These are phyloP conservation scores for Peromyscus nudipes DNA, from an alignment of 2,797 vertebrate genomes.

Conservation along the genomic window DNA sequence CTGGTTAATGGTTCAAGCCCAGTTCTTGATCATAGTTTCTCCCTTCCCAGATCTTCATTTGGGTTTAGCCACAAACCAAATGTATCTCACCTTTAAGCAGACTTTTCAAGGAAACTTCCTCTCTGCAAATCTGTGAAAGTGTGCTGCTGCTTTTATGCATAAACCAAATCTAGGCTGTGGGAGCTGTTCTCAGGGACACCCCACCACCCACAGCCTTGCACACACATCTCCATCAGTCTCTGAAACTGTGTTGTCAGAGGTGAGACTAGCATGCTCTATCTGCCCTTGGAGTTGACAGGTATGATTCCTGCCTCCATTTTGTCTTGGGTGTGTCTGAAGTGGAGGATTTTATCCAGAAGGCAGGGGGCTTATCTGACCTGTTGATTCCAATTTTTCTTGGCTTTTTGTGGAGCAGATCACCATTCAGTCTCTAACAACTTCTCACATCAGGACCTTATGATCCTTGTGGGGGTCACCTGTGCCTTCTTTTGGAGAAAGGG, in stretches of 20 bases:
- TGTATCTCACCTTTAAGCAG: neutral
- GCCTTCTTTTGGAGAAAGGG: neutral
- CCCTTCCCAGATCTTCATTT: neutral
- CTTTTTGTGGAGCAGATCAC: neutral
- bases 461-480: accelerated
- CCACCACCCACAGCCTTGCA: neutral
- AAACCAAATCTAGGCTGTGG: neutral
- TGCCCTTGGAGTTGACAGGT: neutral
- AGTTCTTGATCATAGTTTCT: neutral
- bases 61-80: neutral
- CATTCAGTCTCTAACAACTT: accelerated
- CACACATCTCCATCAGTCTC: neutral
- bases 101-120: neutral
- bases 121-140: neutral
- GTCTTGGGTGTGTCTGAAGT: neutral
- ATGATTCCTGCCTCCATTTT: neutral
- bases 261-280: neutral
- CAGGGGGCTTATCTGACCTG: too few relatives aligned
- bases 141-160: neutral
- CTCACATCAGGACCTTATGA: accelerated
- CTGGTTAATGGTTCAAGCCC: neutral
- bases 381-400: accelerated
- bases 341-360: neutral
- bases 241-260: neutral
- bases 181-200: neutral